A percentile compares a stretch with the other conserved stretches of the same genome.
Conservation (phyloP, 2,888 invertebrate genomes). For the Sinelater perroti region DNA sequence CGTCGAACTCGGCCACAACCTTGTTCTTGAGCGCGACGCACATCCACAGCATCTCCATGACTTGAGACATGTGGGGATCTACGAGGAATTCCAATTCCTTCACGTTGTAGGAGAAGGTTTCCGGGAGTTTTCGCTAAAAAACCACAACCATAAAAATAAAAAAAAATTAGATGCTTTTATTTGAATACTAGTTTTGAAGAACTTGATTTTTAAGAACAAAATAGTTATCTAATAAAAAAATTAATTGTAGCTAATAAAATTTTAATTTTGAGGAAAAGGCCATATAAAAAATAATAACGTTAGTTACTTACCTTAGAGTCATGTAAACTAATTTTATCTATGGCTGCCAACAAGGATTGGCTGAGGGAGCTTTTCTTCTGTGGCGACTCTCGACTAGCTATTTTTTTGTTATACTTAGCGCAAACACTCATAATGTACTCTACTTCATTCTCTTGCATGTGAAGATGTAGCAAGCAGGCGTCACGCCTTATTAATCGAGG, state of each 20-base stretch:
- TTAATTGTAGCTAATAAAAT: too few species aligned
- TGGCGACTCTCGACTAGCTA: not conserved
- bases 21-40: not conserved
- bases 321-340: not conserved
- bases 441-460: slow-evolving; percentile 10
- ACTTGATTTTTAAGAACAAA: too few species aligned
- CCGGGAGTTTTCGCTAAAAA: too few species aligned
- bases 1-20: not conserved
- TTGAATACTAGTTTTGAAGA: too few species aligned
- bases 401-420: slow-evolving; percentile 20
- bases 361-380: not conserved
- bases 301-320: not conserved
- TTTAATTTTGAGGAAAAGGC: too few species aligned
- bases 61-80: slow-evolving; percentile 18
- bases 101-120: too few species aligned
- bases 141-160: too few species aligned
- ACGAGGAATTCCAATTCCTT: not conserved
- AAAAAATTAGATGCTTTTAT: too few species aligned
- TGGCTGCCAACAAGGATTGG: not conserved
- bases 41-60: slow-evolving; percentile 11
- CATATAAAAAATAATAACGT: too few species aligned
- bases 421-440: slow-evolving; percentile 39
- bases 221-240: too few species aligned
- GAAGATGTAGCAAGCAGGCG: not conserved
- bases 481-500: not conserved